A percentile compares a stretch with the other conserved stretches of the same genome.
Evolutionary conservation across 1,140 invertebrate species (phyloP).

Genomic region (Thalassaphorura encarpata): DNA sequence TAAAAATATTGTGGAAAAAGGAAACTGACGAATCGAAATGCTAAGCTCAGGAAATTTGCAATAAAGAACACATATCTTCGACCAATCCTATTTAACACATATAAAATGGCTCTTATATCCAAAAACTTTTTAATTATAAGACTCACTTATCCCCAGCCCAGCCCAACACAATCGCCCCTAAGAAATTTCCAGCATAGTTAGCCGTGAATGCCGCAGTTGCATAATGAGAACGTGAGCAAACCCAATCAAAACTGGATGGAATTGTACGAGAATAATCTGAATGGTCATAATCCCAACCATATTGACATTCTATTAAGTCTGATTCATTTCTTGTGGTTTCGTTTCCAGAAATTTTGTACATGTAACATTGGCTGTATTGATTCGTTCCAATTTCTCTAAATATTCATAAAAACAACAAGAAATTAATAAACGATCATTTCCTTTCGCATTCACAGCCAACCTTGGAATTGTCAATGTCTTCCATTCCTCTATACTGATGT

Average conservation of each 20-base stretch:
- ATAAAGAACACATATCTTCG: slow-evolving; percentile 12
- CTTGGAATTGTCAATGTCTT: slow-evolving; percentile 6
- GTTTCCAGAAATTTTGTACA: too few relatives aligned
- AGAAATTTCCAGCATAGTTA: neutral
- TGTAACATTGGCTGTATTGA: neutral
- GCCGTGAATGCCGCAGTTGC: slow-evolving; percentile 7
- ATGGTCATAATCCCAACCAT: slow-evolving; percentile 12
- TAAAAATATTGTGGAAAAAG: slow-evolving; percentile 1
- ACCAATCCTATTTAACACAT: slow-evolving; percentile 5
- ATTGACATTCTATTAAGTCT: too few relatives aligned
- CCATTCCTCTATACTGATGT: slow-evolving; percentile 1
- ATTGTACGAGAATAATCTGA: slow-evolving; percentile 13
- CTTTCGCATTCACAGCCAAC: too few relatives aligned
- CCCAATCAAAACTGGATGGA: slow-evolving; percentile 15
- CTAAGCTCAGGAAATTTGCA: slow-evolving; percentile 5
- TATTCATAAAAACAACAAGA: too few relatives aligned
- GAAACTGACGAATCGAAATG: slow-evolving; percentile 6
- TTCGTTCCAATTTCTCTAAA: neutral
- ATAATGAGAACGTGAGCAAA: slow-evolving; percentile 9
- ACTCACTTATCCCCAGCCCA: slow-evolving; percentile 9
- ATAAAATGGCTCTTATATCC: neutral
- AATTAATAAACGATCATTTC: too few relatives aligned
- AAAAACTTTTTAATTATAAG: neutral
- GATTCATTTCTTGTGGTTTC: too few relatives aligned
- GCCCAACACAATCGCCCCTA: slow-evolving; percentile 10